A percentile compares a stretch with the other conserved stretches of the same genome.
These are phyloP conservation scores for Aleiodes sp. DNA, from an alignment of 1,140 invertebrate species.

Conservation along the genomic window DNA sequence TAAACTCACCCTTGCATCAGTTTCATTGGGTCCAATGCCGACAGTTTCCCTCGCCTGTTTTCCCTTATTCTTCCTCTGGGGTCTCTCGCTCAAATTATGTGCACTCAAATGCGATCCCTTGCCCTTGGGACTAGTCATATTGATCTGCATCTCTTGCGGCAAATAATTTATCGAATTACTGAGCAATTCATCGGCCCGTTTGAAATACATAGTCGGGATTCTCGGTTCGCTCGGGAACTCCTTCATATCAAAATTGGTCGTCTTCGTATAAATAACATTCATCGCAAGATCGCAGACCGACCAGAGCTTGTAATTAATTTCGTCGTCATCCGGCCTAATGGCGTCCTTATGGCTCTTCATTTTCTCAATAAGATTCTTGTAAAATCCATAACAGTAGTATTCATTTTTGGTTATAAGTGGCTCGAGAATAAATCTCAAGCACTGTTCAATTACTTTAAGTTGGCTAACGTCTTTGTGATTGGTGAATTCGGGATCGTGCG, in stretches of 20 bases:
- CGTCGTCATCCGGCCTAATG: slow-evolving; percentile 81
- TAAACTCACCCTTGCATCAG: slow-evolving; percentile 70
- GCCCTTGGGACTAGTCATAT: slow-evolving; percentile 66
- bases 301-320: slow-evolving; percentile 90
- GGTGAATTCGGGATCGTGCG: slow-evolving; percentile 88
- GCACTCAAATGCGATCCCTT: slow-evolving; percentile 61
- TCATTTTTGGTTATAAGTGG: slow-evolving; percentile 93
- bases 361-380: slow-evolving; percentile 90
- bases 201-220: slow-evolving; percentile 88
- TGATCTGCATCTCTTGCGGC: slow-evolving; percentile 73
- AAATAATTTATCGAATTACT: slow-evolving; percentile 77
- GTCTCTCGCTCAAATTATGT: slow-evolving; percentile 57
- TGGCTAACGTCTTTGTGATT: slow-evolving; percentile 78
- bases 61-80: slow-evolving; percentile 59
- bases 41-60: slow-evolving; percentile 66
- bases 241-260: slow-evolving; percentile 88
- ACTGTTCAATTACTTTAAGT: slow-evolving; percentile 81
- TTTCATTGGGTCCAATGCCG: slow-evolving; percentile 70
- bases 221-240: slow-evolving; percentile 86
- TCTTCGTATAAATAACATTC: slow-evolving; percentile 85
- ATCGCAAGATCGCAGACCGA: slow-evolving; percentile 94
- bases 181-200: slow-evolving; percentile 75
- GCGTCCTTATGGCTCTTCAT: slow-evolving; percentile 94
- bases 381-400: slow-evolving; percentile 95
- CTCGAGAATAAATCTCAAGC: slow-evolving; percentile 93